Percentiles rank a stretch among this genome's conserved stretches.
Conservation (phyloP, 2,797 vertebrate genomes). For the Dryobates pubescens region DNA sequence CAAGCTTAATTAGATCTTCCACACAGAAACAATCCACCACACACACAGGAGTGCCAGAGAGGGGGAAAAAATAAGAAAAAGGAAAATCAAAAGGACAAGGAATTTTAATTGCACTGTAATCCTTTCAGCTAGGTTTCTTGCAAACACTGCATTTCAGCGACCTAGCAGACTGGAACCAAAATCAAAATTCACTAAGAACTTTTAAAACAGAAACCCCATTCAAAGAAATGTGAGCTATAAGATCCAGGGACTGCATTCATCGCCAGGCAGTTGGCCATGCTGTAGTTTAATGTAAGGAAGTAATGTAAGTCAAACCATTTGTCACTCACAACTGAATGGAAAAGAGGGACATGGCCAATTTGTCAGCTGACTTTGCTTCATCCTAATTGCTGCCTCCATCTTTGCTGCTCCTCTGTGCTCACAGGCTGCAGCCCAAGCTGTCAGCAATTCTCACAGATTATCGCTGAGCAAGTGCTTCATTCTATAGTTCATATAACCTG, state of each 20-base stretch:
- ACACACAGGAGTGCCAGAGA: conserved; percentile 18
- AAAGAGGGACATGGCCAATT: not conserved
- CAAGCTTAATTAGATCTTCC: conserved; percentile 32
- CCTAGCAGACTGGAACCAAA: conserved; percentile 23
- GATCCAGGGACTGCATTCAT: not conserved
- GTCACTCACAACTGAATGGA: not conserved
- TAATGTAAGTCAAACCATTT: not conserved
- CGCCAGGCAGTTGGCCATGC: not conserved
- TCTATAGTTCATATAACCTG: not conserved
- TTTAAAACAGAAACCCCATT: not conserved
- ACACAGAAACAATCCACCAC: not conserved
- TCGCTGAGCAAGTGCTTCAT: not conserved
- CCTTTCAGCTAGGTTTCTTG: conserved; percentile 4
- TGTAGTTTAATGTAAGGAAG: not conserved
- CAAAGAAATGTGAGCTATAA: not conserved
- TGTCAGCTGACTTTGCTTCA: not conserved
- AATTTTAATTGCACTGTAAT: conserved; percentile 63
- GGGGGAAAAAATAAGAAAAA: not conserved
- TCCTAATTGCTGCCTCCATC: not conserved
- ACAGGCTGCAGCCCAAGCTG: not conserved
- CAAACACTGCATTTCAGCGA: conserved; percentile 6
- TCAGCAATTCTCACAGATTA: not conserved
- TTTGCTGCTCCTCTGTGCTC: not conserved
- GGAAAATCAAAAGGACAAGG: not conserved
- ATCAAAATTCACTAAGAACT: not conserved